Conservation (phyloP, 2,113 vertebrate species). For the Centropus bengalensis region DNA sequence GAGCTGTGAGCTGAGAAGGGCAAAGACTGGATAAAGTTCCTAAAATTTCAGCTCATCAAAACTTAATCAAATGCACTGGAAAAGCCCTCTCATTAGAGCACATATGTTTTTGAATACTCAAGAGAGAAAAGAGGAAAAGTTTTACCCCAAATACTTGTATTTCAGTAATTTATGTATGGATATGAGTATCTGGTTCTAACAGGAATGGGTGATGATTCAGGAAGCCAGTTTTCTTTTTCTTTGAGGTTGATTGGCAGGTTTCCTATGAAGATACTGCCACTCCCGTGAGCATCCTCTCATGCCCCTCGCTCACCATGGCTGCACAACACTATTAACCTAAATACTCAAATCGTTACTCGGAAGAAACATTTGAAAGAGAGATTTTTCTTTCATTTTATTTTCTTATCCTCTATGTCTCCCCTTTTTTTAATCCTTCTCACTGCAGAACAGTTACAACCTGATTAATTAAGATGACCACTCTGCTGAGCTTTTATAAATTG, state of each 20-base stretch:
- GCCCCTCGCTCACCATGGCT: accelerated
- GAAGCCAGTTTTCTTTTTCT: accelerated
- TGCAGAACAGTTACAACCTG: neutral
- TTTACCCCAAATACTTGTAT: neutral
- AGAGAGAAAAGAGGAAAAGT: neutral
- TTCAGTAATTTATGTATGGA: neutral
- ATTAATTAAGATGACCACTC: neutral
- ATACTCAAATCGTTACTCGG: accelerated
- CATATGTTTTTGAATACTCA: neutral
- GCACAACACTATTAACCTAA: accelerated
- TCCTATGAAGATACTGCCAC: neutral
- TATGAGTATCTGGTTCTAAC: accelerated
- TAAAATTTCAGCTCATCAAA: neutral
- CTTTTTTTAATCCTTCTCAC: neutral
- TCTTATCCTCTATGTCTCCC: neutral
- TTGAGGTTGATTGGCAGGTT: neutral
- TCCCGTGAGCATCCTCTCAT: accelerated
- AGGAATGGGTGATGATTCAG: accelerated
- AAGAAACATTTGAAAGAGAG: accelerated
- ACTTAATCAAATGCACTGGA: neutral
- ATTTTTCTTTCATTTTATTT: neutral
- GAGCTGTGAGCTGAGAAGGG: neutral
- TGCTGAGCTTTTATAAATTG: neutral
- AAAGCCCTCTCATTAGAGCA: neutral
- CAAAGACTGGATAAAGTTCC: neutral